Evolutionary conservation across 23 tunicate genomes (phyloP).

Genomic region (Phallusia fumigata): DNA sequence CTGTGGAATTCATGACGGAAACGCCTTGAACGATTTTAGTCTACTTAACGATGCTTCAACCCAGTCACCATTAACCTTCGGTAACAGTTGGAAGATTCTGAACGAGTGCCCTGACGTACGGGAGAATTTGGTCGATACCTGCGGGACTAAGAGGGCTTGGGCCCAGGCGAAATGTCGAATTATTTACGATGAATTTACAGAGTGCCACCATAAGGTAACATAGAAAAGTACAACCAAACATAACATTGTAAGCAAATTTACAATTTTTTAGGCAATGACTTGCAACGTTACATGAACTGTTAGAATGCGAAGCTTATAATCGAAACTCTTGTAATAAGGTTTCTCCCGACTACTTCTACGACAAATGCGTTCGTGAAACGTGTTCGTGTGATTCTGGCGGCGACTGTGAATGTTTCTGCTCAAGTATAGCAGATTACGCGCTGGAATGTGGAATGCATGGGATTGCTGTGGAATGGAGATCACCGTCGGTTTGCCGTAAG

Average conservation of each 20-base stretch:
- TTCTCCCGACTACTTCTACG: background rate
- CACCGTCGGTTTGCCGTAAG: slow-evolving; percentile 4
- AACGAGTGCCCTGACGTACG: background rate
- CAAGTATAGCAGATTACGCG: background rate
- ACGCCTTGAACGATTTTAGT: slow-evolving; percentile 25
- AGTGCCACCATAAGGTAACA: background rate
- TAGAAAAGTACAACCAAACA: no score
- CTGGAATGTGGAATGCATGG: background rate
- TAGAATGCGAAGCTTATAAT: no score
- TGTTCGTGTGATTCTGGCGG: slow-evolving; percentile 22
- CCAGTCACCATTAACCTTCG: slow-evolving; percentile 20
- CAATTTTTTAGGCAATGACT: no score
- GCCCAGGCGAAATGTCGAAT: background rate
- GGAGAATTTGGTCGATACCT: background rate
- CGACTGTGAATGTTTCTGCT: slow-evolving; percentile 15
- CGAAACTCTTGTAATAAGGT: slow-evolving; percentile 19
- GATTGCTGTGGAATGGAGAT: slow-evolving; percentile 1
- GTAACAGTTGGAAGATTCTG: slow-evolving; percentile 45
- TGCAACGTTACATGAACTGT: no score
- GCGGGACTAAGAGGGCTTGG: slow-evolving; percentile 1
- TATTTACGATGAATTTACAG: background rate
- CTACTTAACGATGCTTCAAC: background rate
- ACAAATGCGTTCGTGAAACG: background rate
- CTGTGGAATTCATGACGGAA: slow-evolving; percentile 43
- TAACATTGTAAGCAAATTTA: no score